Base-by-base conservation (phyloP, 2,113 vertebrate genomes). In the Oryzias woworae region DNA sequence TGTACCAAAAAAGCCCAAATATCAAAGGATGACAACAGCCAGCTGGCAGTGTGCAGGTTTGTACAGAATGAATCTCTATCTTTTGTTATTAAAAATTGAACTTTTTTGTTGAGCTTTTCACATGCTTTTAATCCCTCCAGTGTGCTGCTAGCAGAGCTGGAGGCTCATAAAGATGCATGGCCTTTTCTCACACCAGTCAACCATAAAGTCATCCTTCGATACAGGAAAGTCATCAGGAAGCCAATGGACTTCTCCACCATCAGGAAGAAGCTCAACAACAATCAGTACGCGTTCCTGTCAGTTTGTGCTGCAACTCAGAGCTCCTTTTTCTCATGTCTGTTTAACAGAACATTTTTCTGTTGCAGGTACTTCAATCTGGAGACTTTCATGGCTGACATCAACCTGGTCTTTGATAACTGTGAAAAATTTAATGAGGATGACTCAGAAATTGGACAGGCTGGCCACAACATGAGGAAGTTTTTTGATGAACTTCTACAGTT, bases 231-330 rank as follows among this genome's bases (percentile, higher is more conserved):
- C 86, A 98, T 98, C 81, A 98, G 95, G 83, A 97, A 94, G 77
- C 96, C 97, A 53, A 99, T 99, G 97, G 97, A 98, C 91, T 96
- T 98, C 87, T 95, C 95, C 76, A 98, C 96, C 72, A 97, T 99
- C 83, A 94, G 94, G 82, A 96, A 98, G 69, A 98, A 98, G 83
- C 93, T 98, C 68, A 88, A 81, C 86, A 95, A 85, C 87, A 94
- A 93, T 90, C 95, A 95, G 96, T 98, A 93, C 83, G 96, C 95
- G 3, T n/a, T 48, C 20, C 20, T 20, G 12, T 48, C 46, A 8
- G 46, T 48, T 16, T 22, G 24, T 42, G 41, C 61, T 18, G 1
- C 28, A 17, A 3, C 36, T 14, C 3, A 16, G 4, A 23, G 4
- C 28, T 22, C 7, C 12, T 17, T 12, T 48, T 58, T 62, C 36